Conservation (phyloP, 2,797 vertebrate species). For the Xenops minutus region DNA sequence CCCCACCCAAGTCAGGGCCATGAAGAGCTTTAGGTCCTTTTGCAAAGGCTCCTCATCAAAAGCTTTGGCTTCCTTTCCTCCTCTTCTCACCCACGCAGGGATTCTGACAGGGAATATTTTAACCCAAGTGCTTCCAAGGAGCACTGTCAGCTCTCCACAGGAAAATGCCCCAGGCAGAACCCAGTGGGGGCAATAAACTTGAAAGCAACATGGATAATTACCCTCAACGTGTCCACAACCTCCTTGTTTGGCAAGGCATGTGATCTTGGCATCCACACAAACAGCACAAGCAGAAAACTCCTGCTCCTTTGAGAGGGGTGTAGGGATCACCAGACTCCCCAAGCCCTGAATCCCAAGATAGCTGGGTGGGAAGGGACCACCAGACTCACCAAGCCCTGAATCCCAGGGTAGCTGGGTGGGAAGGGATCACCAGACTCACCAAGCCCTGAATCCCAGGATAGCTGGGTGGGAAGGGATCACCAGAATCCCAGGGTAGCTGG, state of each 20-base stretch:
- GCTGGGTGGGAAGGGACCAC: background rate
- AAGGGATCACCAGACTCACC: background rate
- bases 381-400: background rate
- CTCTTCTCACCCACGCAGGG: background rate
- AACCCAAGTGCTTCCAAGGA: background rate
- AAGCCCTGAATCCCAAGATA: background rate
- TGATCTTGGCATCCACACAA: background rate
- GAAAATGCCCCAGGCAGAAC: background rate
- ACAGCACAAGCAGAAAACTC: background rate
- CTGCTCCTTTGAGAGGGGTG: background rate
- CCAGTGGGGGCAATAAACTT: background rate
- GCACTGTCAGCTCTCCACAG: background rate
- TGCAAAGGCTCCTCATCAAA: background rate
- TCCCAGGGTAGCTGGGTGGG: background rate
- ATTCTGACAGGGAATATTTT: background rate
- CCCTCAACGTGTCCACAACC: rapidly evolving
- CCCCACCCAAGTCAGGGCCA: background rate
- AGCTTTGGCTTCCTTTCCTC: background rate
- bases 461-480: background rate
- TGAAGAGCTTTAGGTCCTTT: background rate
- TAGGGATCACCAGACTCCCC: background rate
- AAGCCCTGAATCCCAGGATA: background rate
- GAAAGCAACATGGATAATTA: background rate
- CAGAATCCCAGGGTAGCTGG: background rate
- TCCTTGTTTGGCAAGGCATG: background rate